phyloP scores from a whole-genome alignment of 2,888 invertebrate genomes.

The Odontothrips loti region DNA sequence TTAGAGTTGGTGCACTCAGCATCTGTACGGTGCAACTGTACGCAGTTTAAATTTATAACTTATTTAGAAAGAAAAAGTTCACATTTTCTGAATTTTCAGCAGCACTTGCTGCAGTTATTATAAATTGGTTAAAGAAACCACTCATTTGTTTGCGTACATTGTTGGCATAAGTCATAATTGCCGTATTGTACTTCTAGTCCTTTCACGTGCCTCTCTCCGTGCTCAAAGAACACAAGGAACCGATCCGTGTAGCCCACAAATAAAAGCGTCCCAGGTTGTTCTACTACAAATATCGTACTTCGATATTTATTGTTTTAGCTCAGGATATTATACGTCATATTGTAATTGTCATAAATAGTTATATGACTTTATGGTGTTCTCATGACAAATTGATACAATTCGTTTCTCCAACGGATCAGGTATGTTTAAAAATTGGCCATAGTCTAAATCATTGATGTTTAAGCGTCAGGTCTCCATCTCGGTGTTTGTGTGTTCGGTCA shows the following conservation, averaged over 20 bases:
- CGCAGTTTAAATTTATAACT: background rate
- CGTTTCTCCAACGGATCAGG: slow-evolving; percentile 3
- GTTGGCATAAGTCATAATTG: background rate
- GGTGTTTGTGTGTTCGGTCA: background rate
- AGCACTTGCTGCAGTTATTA: too few species aligned
- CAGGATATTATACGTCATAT: slow-evolving; percentile 21
- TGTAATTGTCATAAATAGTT: slow-evolving; percentile 10
- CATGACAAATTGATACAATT: slow-evolving; percentile 16
- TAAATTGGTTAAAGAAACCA: too few species aligned
- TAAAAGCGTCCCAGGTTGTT: slow-evolving; percentile 17
- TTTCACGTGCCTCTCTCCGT: background rate
- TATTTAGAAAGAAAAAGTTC: background rate
- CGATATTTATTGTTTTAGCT: slow-evolving; percentile 25
- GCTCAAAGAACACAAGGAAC: slow-evolving; percentile 22
- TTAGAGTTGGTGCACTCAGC: slow-evolving; percentile 5
- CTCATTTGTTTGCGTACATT: background rate
- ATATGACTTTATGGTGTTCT: slow-evolving; percentile 21
- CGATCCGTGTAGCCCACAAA: background rate
- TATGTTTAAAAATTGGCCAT: background rate
- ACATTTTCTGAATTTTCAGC: too few species aligned
- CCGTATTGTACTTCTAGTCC: slow-evolving; percentile 24
- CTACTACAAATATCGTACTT: slow-evolving; percentile 10
- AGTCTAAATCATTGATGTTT: background rate
- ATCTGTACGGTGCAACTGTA: slow-evolving; percentile 3
- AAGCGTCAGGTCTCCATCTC: background rate